phyloP scores from a whole-genome alignment of 53 echinoderm and acorn worm genomes.

The Actinopyga echinites region DNA sequence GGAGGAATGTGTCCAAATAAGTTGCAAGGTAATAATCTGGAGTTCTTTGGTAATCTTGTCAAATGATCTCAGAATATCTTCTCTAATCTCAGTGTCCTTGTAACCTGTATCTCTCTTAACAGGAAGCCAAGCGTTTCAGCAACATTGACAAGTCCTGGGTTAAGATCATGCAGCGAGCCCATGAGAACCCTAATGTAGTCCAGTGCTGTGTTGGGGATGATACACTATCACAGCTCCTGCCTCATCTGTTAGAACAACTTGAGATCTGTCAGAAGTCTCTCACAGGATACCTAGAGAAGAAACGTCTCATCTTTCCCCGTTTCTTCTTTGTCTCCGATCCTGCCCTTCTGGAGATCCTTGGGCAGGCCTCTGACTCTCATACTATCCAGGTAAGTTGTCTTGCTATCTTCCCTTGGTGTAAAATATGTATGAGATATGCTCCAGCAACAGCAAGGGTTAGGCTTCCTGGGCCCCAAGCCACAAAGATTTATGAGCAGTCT shows the following conservation, averaged over 20 bases:
- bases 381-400: conserved; percentile 87
- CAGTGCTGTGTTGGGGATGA: conserved; percentile 96
- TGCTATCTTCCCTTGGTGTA: background rate
- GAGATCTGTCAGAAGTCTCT: conserved; percentile 99
- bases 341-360: conserved; percentile 95
- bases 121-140: conserved; percentile 99
- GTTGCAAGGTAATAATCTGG: background rate
- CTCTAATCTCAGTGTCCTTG: background rate
- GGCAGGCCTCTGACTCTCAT: conserved; percentile 98
- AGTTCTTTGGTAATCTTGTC: background rate
- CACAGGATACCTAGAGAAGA: conserved; percentile 99
- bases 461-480: too few species aligned
- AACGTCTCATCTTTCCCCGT: conserved; percentile 93
- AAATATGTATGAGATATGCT: too few species aligned
- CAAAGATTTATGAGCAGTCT: too few species aligned
- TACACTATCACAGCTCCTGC: conserved; percentile 94
- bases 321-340: conserved; percentile 99
- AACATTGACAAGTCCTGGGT: conserved; percentile 99
- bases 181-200: conserved; percentile 98
- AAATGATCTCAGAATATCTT: background rate
- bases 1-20: background rate
- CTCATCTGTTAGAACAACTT: conserved; percentile 98
- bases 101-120: background rate
- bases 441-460: background rate
- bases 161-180: conserved; percentile 99